Base-by-base conservation (phyloP, 2,888 invertebrate genomes). In the Teinopalpus imperialis region DNA sequence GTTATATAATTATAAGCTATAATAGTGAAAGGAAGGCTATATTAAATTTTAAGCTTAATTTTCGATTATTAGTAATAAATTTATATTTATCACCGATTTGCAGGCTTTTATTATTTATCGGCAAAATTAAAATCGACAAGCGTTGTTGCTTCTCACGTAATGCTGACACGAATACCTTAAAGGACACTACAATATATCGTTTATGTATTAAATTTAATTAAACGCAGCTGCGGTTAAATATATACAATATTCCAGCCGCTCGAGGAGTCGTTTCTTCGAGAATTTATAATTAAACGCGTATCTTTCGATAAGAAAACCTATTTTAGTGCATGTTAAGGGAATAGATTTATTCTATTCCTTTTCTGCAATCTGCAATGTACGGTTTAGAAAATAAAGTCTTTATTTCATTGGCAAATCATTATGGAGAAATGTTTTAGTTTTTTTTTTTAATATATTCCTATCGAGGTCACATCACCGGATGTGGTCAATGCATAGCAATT, bases 381-480 rank as follows among this genome's bases (percentile, higher is more conserved):
- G 1, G 6, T 3, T 5, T 6, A n/a, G 8, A 3, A 6, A 9
- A 36, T 36, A 37, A 8, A 31, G 37, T 26, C 13, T 9, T 7
- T 24, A 16, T 44, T 44, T 12, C 12, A 16, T 9, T 5, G 14
- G 4, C 1, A 2, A 0, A 23, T 2, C 6, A 8, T 7, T 7
- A 8, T 9, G 14, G 21, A 21, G 21, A 29, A 29, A 27, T 4
- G 23, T 12, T 36, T 44, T 36, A 23, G 24, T 30, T 37, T 37
- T 36, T 35, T 44, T 44, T 43, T 20, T 24, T 44, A 44, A 31
- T 37, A 44, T 30, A 12, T 21, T 29, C 29, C 13, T 30, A 40
- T 44, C 36, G 43, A 44, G 43, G 31, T 43, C 34, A 43, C 34
- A 35, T 43, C 43, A 35, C 43, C 43, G 43, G 43, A 43, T 35